These are phyloP conservation scores for Pycnonotus jocosus DNA, from an alignment of 2,113 vertebrate species.

Conservation along the genomic window DNA sequence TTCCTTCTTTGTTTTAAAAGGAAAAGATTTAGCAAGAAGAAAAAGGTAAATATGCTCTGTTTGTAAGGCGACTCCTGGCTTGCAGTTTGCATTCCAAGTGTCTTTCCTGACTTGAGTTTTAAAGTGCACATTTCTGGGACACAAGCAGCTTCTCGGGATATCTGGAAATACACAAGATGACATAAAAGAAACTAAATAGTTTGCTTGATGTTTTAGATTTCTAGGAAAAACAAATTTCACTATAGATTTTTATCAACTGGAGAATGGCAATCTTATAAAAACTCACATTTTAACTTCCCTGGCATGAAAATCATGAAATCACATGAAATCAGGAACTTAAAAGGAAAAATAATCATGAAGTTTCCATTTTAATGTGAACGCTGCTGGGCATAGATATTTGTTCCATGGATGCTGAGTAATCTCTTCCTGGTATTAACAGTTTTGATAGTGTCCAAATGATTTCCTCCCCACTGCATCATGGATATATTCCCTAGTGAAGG, in stretches of 20 bases:
- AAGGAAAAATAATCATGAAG: background rate
- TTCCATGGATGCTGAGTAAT: conserved; percentile 1
- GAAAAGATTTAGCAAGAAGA: background rate
- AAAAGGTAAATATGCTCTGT: background rate
- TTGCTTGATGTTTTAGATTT: background rate
- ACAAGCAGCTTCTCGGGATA: background rate
- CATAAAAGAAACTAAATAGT: background rate
- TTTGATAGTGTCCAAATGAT: background rate
- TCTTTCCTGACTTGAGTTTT: background rate
- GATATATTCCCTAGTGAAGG: background rate
- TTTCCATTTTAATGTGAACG: background rate
- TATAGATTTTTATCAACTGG: background rate
- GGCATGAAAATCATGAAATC: background rate
- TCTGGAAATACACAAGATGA: background rate
- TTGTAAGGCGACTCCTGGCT: background rate
- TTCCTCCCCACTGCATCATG: conserved; percentile 16
- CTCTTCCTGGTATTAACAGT: conserved; percentile 20
- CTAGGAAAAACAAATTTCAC: background rate
- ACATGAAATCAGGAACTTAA: background rate
- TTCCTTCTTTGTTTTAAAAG: conserved; percentile 3
- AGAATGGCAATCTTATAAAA: background rate
- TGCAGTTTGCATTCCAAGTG: background rate
- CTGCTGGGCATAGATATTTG: background rate
- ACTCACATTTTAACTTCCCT: background rate
- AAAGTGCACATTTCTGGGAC: background rate